These are phyloP conservation scores for Gasteruption jaculator DNA, from an alignment of 2,888 invertebrate genomes.

Conservation along the genomic window DNA sequence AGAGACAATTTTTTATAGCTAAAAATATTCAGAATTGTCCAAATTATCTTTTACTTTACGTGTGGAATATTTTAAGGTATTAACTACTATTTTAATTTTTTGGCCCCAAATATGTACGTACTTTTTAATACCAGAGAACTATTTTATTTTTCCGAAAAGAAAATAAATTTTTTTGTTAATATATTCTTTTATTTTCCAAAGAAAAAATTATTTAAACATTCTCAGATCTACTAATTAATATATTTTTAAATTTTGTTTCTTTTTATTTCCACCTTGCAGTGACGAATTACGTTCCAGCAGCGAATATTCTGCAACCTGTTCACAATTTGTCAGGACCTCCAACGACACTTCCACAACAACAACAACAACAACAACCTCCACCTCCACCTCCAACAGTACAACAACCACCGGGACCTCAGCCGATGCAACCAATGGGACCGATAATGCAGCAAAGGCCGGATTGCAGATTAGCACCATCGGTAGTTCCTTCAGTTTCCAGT, in stretches of 20 bases:
- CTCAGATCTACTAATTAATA: conserved; percentile 4
- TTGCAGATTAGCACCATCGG: conserved; percentile 39
- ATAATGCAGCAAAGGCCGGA: conserved; percentile 44
- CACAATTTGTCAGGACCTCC: conserved; percentile 31
- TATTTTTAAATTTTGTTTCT: conserved; percentile 6
- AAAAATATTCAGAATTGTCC: neutral
- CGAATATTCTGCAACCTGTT: conserved; percentile 37
- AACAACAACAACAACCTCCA: conserved; percentile 14
- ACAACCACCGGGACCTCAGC: conserved; percentile 23
- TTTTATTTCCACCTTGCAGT: conserved; percentile 26
- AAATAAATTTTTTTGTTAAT: too few relatives aligned
- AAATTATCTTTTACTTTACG: conserved; percentile 10
- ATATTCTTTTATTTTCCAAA: neutral
- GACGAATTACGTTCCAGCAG: conserved; percentile 34
- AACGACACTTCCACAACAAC: conserved; percentile 22
- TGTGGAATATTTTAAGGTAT: conserved; percentile 2
- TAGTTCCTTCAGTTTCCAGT: conserved; percentile 29
- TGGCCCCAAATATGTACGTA: too few relatives aligned
- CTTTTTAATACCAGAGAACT: too few relatives aligned
- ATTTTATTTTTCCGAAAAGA: too few relatives aligned
- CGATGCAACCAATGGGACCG: conserved; percentile 38
- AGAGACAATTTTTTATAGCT: conserved; percentile 14
- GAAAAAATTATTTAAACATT: conserved; percentile 8
- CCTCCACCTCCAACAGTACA: conserved; percentile 20
- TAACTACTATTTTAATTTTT: too few relatives aligned